Evolutionary conservation across 2,888 invertebrate species (phyloP).

Genomic region (Fissipunctia ypsillon): DNA sequence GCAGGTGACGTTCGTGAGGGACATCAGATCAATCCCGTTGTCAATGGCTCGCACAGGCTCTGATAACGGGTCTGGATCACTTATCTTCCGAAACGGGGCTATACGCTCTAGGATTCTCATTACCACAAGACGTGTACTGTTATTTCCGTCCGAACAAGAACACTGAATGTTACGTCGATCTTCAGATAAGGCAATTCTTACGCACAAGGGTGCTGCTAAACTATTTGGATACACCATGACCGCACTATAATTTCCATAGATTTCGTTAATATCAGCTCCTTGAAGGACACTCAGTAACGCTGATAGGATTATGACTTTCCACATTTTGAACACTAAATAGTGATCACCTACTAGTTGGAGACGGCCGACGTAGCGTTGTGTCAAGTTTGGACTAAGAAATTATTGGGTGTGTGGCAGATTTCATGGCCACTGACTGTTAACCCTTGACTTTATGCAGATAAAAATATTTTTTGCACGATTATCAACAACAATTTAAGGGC

Average conservation of each 20-base stretch:
- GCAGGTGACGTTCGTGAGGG: constrained; percentile 30
- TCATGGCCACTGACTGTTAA: not conserved
- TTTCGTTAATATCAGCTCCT: constrained; percentile 7
- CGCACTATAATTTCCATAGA: constrained; percentile 28
- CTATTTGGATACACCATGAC: constrained; percentile 12
- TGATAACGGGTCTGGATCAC: not conserved
- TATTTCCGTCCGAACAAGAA: constrained; percentile 25
- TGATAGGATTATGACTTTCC: constrained; percentile 12
- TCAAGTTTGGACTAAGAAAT: constrained; percentile 7
- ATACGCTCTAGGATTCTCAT: constrained; percentile 4
- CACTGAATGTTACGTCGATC: constrained; percentile 8
- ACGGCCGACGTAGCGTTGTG: not conserved
- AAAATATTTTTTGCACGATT: not conserved
- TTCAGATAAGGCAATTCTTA: not conserved
- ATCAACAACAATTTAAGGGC: not conserved
- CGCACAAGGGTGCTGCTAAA: not conserved
- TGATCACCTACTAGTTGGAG: rapidly evolving
- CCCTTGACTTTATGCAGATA: constrained; percentile 17
- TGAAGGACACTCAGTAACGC: constrained; percentile 7
- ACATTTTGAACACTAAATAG: constrained; percentile 17
- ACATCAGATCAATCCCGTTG: not conserved
- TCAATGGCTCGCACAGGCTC: constrained; percentile 12
- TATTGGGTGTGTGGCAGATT: not conserved
- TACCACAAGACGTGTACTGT: constrained; percentile 16
- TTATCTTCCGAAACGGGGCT: not conserved